Base-by-base conservation (phyloP, 2,888 invertebrate species). In the Cerceris ruficornis region DNA sequence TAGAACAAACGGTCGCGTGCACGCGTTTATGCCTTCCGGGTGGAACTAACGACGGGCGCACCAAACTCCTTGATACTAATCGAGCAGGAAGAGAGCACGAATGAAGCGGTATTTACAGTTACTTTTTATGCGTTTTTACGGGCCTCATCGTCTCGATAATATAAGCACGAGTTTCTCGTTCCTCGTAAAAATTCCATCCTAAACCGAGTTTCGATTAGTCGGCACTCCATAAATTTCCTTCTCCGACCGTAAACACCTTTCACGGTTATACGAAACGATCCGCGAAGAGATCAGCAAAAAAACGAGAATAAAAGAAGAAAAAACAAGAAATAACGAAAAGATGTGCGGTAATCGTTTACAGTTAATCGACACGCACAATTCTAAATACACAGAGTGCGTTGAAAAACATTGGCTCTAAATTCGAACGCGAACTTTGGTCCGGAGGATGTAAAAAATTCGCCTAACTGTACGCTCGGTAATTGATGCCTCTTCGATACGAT, bases 121-220 rank as follows among this genome's bases (percentile, higher is more conserved):
- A 77, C 70, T 72, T 81, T 78, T 81, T 72, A 78, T 28, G 60
- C 39, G 57, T 54, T 50, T 77, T 68, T 66, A 69, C 46, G 49
- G 5, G n/a, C 15, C 28, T n/a, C 46, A 42, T 43, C 4, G 55
- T 17, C 17, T 55, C 15, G 55, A 55, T 50, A 11, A 55, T 39
- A 13, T 17, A 28, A 28, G 14, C 7, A 15, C 2, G 70, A 42
- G 15, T 42, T 52, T 42, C 7, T 7, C 13, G 15, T 14, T 5
- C 42, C 17, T 72, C 75, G 69, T 73, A 75, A 75, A 75, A 72
- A 81, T 79, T 46, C 68, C n/a, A 68, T 7, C 52, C 17, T 14
- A 59, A 67, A 64, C 52, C 17, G 46, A n/a, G 42, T 7, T 0
- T n/a, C 2, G 50, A 76, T 79, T 69, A 66, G 46, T n/a, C 17